Evolutionary conservation across 2,888 invertebrate species (phyloP).

Genomic region (Megastigmus dorsalis): DNA sequence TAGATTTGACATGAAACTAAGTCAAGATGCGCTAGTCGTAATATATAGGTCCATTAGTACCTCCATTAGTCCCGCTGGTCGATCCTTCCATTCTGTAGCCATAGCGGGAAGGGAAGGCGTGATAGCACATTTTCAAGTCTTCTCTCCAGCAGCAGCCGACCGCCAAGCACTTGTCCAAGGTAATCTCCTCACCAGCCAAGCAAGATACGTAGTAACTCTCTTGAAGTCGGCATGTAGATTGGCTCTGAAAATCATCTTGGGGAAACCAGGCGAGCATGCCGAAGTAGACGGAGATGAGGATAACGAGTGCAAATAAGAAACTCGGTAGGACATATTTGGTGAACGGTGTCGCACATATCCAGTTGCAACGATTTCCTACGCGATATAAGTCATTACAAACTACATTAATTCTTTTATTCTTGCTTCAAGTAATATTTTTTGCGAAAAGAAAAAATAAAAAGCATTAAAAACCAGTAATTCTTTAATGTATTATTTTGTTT

Average conservation of each 20-base stretch:
- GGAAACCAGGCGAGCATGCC: slow-evolving; percentile 48
- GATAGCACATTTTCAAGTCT: slow-evolving; percentile 74
- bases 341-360: slow-evolving; percentile 51
- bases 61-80: slow-evolving; percentile 22
- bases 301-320: slow-evolving; percentile 48
- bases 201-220: slow-evolving; percentile 59
- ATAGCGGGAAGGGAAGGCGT: slow-evolving; percentile 76
- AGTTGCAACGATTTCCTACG: no score
- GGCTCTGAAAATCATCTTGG: slow-evolving; percentile 23
- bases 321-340: slow-evolving; percentile 57
- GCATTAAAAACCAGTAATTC: no score
- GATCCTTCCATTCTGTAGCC: slow-evolving; percentile 73
- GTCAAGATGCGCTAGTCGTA: no score
- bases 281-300: slow-evolving; percentile 54
- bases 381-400: no score
- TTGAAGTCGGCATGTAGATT: slow-evolving; percentile 58
- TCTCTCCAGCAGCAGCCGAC: slow-evolving; percentile 77
- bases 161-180: slow-evolving; percentile 72
- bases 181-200: slow-evolving; percentile 63
- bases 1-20: no score
- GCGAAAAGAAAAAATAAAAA: no score
- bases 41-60: no score
- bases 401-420: no score
- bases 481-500: no score
- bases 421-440: no score